These are phyloP conservation scores for Sphyrna mokarran DNA, from an alignment of 2,113 vertebrate species.

Conservation along the genomic window DNA sequence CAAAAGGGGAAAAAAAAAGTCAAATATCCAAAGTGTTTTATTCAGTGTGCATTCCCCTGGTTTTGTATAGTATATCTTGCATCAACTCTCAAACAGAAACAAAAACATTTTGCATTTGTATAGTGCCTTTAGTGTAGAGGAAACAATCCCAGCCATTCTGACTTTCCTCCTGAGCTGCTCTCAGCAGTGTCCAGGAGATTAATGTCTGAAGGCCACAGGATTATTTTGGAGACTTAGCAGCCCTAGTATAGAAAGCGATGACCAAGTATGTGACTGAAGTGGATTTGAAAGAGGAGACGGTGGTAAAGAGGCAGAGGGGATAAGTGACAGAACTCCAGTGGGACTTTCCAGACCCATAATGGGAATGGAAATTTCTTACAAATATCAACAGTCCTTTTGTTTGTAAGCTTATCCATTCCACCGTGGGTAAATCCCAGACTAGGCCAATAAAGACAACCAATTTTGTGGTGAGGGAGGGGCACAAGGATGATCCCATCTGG, in stretches of 20 bases:
- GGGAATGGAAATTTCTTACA: too few species aligned
- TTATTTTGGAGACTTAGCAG: not conserved
- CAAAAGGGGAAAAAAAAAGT: too few species aligned
- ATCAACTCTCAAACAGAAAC: not conserved
- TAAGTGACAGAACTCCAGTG: not conserved
- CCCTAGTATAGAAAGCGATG: not conserved
- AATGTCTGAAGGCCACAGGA: not conserved
- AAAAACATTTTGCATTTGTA: not conserved
- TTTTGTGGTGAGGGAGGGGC: not conserved
- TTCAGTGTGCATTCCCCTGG: not conserved
- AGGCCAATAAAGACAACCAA: not conserved
- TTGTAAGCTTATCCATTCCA: too few species aligned
- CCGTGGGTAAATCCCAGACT: not conserved
- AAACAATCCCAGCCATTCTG: not conserved
- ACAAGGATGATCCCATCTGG: not conserved
- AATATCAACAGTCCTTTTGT: too few species aligned
- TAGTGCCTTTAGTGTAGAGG: not conserved
- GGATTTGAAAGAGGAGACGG: not conserved
- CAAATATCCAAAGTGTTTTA: not conserved
- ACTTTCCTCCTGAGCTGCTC: not conserved
- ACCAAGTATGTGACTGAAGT: not conserved
- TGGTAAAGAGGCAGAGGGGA: not conserved
- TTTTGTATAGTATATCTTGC: not conserved
- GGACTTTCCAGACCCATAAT: too few species aligned
- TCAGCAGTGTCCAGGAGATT: not conserved